Base-by-base conservation (phyloP, 2,113 vertebrate genomes). In the Misgurnus anguillicaudatus region DNA sequence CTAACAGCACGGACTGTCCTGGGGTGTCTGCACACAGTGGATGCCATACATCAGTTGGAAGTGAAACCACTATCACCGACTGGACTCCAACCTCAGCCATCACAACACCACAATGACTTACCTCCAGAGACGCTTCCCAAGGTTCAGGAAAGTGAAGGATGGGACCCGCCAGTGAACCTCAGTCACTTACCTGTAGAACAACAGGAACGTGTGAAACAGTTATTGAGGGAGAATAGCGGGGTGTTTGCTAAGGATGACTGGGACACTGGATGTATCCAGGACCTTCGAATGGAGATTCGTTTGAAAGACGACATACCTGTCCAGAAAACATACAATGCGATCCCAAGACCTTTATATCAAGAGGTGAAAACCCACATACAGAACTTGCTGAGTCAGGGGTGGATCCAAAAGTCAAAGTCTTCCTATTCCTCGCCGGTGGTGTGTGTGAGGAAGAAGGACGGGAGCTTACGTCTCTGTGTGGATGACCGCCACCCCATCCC, bases 221-320 rank as follows among this genome's bases (percentile, higher is more conserved):
- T 55, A 6, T 61, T 24, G 61, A 77, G 36, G 73, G 66, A 19
- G 13, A 57, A 3, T 24, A 63, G 45, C 3, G 39, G 55, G 2
- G 65, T 71, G 4, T 77, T 83, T 24, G 58, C 71, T 0, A 51
- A 19, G 39, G 55, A 62, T 53, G 53, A 83, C 10, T 69, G 48
- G 45, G 55, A 83, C 10, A 71, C 38, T 13, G 42, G 57, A 8
- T 78, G 67, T 19, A 53, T 79, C 4, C 8, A 16, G 13, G 53
- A 67, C 3, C 55, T 79, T 6, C 6, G 9, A 5, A 75, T 67
- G 81, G n/a, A 78, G 16, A 77, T 78, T 6, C 10, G 5, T 14
- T 21, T 82, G 13, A 78, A 58, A 61, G 41, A n/a, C 4, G 1
- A 64, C 6, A 6, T 17, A 6, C 75, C 80, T 17, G 75, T 82